These are phyloP conservation scores for Tachystola acroxantha DNA, from an alignment of 2,888 invertebrate species.

Conservation along the genomic window DNA sequence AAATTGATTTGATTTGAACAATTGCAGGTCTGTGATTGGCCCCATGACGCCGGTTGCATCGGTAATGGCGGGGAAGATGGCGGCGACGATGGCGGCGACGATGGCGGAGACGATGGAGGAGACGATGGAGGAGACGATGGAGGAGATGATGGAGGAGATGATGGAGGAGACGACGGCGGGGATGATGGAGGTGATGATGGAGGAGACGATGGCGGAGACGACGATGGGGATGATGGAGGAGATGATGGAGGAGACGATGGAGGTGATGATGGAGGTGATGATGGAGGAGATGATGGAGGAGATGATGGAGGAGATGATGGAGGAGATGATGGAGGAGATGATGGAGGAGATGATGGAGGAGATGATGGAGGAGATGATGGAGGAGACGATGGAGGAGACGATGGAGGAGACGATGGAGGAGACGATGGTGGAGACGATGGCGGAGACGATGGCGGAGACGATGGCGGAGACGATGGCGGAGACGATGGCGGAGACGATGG, in stretches of 20 bases:
- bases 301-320: not conserved
- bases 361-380: slow-evolving; percentile 1
- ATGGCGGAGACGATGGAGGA: not conserved
- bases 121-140: not conserved
- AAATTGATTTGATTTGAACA: too few relatives aligned
- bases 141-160: not conserved
- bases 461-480: not conserved
- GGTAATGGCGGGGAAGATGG: not conserved
- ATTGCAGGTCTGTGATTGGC: slow-evolving; percentile 35
- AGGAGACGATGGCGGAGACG: not conserved
- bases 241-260: not conserved
- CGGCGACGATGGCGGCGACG: not conserved
- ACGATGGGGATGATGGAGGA: not conserved
- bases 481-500: not conserved
- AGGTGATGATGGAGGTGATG: not conserved
- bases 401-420: not conserved
- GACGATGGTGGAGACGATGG: not conserved
- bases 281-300: not conserved
- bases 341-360: not conserved
- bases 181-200: not conserved
- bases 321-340: not conserved
- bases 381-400: not conserved
- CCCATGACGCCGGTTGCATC: slow-evolving; percentile 22
- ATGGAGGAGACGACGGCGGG: not conserved
- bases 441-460: not conserved